phyloP scores from a whole-genome alignment of 1,140 invertebrate genomes.

The Heliconius himera region DNA sequence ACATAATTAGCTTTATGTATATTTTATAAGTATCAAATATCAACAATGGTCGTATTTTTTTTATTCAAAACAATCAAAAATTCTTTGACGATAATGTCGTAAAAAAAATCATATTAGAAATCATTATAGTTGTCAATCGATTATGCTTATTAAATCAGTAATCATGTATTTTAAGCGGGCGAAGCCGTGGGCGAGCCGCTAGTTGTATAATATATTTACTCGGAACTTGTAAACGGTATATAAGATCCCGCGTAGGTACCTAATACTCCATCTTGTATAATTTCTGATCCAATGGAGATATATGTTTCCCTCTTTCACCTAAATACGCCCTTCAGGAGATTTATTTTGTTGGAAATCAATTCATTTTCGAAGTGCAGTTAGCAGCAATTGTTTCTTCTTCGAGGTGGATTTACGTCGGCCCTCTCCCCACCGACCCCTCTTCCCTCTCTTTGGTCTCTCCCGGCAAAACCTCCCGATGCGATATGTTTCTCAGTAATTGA shows the following conservation, averaged over 20 bases:
- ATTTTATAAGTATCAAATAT: too few species aligned
- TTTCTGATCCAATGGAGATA: background rate
- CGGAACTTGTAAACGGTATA: background rate
- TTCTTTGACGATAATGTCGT: too few species aligned
- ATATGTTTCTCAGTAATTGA: conserved; percentile 26
- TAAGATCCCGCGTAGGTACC: too few species aligned
- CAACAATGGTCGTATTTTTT: too few species aligned
- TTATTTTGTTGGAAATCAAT: conserved; percentile 20
- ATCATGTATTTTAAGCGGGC: too few species aligned
- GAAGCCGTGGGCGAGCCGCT: too few species aligned
- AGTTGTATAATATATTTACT: background rate
- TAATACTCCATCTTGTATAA: background rate
- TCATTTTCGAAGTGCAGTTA: conserved; percentile 29
- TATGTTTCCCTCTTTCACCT: background rate
- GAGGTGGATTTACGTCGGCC: conserved; percentile 20
- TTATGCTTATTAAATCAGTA: too few species aligned
- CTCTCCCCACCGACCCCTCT: background rate
- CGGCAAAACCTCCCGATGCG: background rate
- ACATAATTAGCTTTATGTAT: too few species aligned
- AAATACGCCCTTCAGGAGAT: background rate
- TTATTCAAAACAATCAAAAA: too few species aligned
- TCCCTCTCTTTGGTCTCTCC: background rate
- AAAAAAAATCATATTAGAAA: too few species aligned
- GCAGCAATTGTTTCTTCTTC: conserved; percentile 15
- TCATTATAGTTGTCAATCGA: too few species aligned